These are phyloP conservation scores for Caenorhabditis sinica DNA, from an alignment of 2,888 invertebrate species.

Conservation along the genomic window DNA sequence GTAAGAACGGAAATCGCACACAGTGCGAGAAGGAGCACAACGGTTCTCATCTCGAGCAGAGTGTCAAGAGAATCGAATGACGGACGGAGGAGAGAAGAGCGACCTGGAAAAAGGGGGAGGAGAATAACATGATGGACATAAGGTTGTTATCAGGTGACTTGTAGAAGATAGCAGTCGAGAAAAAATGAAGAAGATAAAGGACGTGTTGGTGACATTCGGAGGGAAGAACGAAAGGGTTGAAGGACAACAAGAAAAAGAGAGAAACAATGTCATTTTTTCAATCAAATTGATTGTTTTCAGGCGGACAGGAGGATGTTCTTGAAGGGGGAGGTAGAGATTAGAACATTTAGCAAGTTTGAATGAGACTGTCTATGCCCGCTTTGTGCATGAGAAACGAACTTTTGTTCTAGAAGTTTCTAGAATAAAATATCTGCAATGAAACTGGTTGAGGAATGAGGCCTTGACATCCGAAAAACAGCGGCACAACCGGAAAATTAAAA, in stretches of 20 bases:
- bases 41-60: constrained; percentile 41
- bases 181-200: constrained; percentile 36
- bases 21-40: constrained; percentile 56
- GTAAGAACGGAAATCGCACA: constrained; percentile 43
- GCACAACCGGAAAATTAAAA: too few species aligned
- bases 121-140: constrained; percentile 41
- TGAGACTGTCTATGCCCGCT: too few species aligned
- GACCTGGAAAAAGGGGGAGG: constrained; percentile 38
- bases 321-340: too few species aligned
- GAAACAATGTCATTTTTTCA: neutral
- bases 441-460: too few species aligned
- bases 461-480: too few species aligned
- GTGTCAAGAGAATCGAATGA: constrained; percentile 45
- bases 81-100: neutral
- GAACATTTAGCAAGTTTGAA: too few species aligned
- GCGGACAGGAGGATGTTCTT: neutral
- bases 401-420: too few species aligned
- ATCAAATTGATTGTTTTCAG: neutral
- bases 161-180: constrained; percentile 17
- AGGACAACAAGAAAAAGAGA: neutral
- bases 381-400: too few species aligned
- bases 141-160: constrained; percentile 60
- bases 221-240: constrained; percentile 9
- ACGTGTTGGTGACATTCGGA: constrained; percentile 35
- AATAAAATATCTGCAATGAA: too few species aligned